These are phyloP conservation scores for Grus americana DNA, from an alignment of 2,113 vertebrate genomes.

Conservation along the genomic window DNA sequence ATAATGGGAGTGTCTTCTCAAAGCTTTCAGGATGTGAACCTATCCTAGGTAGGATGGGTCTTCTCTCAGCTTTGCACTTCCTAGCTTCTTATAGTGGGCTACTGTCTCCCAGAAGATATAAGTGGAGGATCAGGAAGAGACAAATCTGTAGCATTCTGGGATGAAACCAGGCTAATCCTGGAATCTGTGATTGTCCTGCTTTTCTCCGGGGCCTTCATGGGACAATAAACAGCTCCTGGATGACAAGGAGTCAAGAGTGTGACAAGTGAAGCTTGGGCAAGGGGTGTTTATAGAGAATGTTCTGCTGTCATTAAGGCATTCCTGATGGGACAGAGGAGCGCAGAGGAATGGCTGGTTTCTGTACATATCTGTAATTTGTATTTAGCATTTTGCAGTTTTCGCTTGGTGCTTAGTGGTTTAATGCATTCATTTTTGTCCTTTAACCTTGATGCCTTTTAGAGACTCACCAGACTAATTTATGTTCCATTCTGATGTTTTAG, in stretches of 20 bases:
- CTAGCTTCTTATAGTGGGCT: not conserved
- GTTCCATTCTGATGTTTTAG: not conserved
- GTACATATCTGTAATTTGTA: not conserved
- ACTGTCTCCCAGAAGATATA: not conserved
- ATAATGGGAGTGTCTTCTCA: not conserved
- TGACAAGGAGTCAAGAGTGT: not conserved
- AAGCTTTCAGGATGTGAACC: not conserved
- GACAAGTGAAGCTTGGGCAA: not conserved
- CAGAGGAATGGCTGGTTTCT: not conserved
- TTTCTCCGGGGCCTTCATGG: not conserved
- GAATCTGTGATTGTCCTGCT: not conserved
- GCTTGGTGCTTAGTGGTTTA: not conserved
- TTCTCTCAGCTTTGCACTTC: not conserved
- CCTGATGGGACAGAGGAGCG: not conserved
- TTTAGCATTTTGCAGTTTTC: not conserved
- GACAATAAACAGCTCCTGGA: not conserved
- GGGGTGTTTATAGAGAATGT: not conserved
- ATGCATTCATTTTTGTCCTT: not conserved
- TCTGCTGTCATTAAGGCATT: not conserved
- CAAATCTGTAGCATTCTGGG: not conserved
- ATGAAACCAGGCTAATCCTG: not conserved
- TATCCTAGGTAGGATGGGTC: not conserved
- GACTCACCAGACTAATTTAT: not conserved
- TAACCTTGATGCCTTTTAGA: not conserved
- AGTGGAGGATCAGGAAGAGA: not conserved